Evolutionary conservation across 2,888 invertebrate species (phyloP).

Genomic region (Eristalinus aeneus): DNA sequence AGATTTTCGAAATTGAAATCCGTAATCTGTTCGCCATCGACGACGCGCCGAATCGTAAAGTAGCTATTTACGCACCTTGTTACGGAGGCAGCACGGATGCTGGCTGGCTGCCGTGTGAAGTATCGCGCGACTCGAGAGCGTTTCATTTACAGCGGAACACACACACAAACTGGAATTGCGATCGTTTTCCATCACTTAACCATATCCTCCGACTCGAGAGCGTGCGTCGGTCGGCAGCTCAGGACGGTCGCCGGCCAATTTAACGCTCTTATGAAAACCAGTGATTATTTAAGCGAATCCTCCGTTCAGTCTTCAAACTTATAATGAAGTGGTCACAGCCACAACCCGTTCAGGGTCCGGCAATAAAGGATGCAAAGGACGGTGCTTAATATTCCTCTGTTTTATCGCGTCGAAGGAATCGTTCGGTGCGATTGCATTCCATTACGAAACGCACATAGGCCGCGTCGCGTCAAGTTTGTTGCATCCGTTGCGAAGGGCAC

Average conservation of each 20-base stretch:
- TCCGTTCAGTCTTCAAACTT: conserved; percentile 46
- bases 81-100: not conserved
- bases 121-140: conserved; percentile 48
- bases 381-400: conserved; percentile 41
- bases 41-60: conserved; percentile 21
- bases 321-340: conserved; percentile 69
- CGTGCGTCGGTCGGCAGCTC: conserved; percentile 13
- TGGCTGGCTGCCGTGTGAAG: conserved; percentile 1
- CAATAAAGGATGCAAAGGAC: conserved; percentile 58
- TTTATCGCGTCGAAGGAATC: conserved; percentile 52
- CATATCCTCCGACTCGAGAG: conserved; percentile 37
- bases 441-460: conserved; percentile 1
- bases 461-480: conserved; percentile 12
- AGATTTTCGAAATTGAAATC: conserved; percentile 37
- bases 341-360: conserved; percentile 21
- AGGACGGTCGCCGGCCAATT: conserved; percentile 42
- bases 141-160: conserved; percentile 47
- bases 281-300: conserved; percentile 64
- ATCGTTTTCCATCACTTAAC: conserved; percentile 50
- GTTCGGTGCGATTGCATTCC: conserved; percentile 37
- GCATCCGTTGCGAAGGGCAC: not conserved
- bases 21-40: conserved; percentile 30
- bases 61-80: conserved; percentile 46
- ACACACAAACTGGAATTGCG: conserved; percentile 50
- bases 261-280: conserved; percentile 53